phyloP scores from a whole-genome alignment of 2,888 invertebrate genomes.

The Sarcophaga subvicina region DNA sequence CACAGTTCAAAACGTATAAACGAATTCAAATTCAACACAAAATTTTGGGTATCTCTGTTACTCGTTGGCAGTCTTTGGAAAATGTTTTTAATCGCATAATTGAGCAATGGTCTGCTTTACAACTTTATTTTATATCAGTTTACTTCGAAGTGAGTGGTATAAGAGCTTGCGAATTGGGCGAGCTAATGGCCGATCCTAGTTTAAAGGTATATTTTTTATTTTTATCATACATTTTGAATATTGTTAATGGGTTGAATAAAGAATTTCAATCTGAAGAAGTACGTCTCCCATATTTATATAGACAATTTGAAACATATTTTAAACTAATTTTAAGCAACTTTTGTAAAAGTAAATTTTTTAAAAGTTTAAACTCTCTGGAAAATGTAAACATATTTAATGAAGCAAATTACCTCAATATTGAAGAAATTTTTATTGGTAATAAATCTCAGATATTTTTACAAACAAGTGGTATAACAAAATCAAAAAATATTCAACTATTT shows the following conservation, averaged over 20 bases:
- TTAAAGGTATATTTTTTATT: conserved; percentile 55
- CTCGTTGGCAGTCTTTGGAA: conserved; percentile 63
- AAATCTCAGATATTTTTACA: conserved; percentile 33
- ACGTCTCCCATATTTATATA: conserved; percentile 55
- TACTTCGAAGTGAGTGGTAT: conserved; percentile 52
- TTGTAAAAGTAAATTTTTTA: conserved; percentile 35
- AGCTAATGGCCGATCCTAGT: conserved; percentile 45
- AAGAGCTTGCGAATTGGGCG: conserved; percentile 44
- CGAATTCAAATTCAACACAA: conserved; percentile 34
- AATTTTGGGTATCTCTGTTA: conserved; percentile 60
- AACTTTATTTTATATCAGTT: conserved; percentile 55
- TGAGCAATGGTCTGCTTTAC: conserved; percentile 62
- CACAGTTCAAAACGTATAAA: too few species aligned
- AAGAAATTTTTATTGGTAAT: conserved; percentile 47
- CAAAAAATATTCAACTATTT: conserved; percentile 46
- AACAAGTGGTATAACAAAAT: conserved; percentile 18
- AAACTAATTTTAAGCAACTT: conserved; percentile 64
- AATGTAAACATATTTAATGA: conserved; percentile 24
- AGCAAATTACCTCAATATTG: conserved; percentile 22
- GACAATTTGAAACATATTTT: conserved; percentile 54
- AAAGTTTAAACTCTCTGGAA: conserved; percentile 45
- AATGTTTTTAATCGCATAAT: conserved; percentile 56
- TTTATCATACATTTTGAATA: conserved; percentile 60
- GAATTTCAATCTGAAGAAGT: conserved; percentile 56
- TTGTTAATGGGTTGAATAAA: conserved; percentile 46